Percentiles rank a stretch among this genome's conserved stretches.
Evolutionary conservation across 1,140 invertebrate species (phyloP).

Genomic region (Lordiphosa stackelbergi): DNA sequence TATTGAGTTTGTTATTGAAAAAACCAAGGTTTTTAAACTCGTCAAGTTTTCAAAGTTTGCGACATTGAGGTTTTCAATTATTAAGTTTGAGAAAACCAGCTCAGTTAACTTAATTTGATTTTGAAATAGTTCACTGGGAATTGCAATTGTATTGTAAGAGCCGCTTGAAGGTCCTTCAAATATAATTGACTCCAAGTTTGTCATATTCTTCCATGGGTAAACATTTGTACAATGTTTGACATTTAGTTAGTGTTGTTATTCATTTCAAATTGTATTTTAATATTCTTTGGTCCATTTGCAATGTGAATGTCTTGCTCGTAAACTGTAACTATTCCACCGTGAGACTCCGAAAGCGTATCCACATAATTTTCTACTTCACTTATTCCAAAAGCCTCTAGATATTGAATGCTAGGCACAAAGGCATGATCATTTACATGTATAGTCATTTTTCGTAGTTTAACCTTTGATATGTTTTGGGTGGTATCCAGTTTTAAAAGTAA

Average conservation of each 20-base stretch:
- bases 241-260: too few relatives aligned
- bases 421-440: too few relatives aligned
- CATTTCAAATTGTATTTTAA: too few relatives aligned
- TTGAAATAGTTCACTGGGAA: background rate
- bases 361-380: background rate
- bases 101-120: slow-evolving; percentile 1
- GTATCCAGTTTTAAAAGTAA: too few relatives aligned
- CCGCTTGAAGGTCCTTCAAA: background rate
- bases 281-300: background rate
- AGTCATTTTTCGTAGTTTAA: too few relatives aligned
- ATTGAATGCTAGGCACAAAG: background rate
- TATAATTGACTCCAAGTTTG: background rate
- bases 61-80: background rate
- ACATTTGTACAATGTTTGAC: too few relatives aligned
- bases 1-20: too few relatives aligned
- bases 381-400: background rate
- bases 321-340: background rate
- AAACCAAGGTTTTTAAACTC: background rate
- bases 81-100: background rate
- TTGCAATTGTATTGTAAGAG: background rate
- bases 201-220: background rate
- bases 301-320: background rate
- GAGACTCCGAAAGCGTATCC: background rate
- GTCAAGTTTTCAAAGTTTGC: background rate
- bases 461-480: too few relatives aligned